Conservation (phyloP, 2,113 vertebrate species). For the Phrynosoma blainvillii region DNA sequence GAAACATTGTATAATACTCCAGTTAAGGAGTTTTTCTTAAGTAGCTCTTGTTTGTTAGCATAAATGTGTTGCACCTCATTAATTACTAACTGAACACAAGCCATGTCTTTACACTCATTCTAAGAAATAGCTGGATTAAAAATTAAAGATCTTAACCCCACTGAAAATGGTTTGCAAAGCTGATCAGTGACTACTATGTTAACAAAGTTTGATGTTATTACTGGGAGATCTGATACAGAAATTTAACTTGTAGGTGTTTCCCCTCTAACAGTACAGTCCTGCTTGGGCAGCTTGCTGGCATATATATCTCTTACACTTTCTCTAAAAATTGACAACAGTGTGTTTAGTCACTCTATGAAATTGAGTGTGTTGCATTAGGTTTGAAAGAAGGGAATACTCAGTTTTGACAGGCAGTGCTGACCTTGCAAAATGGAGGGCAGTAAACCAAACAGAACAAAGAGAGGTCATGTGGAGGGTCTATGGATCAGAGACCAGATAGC, state of each 20-base stretch:
- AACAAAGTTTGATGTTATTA: not conserved
- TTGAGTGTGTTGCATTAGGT: not conserved
- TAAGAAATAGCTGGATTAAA: not conserved
- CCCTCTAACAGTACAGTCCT: not conserved
- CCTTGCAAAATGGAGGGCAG: not conserved
- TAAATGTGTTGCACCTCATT: not conserved
- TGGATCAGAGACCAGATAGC: conserved; percentile 4
- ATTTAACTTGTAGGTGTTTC: not conserved
- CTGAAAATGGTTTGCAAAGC: not conserved
- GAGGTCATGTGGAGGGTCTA: conserved; percentile 3
- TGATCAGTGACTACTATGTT: not conserved
- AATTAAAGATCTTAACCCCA: not conserved
- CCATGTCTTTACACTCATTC: not conserved
- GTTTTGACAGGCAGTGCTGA: conserved; percentile 14
- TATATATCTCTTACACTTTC: not conserved
- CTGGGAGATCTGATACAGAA: not conserved
- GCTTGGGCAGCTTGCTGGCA: not conserved
- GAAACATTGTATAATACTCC: conserved; percentile 12
- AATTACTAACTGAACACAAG: not conserved
- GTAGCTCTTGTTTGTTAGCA: not conserved
- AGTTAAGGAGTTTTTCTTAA: conserved; percentile 18
- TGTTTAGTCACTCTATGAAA: not conserved
- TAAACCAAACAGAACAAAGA: conserved; percentile 26
- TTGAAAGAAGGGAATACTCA: not conserved
- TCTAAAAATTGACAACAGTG: conserved; percentile 1